Conservation (phyloP, 23 tunicate genomes). For the Aplidium turbinatum region DNA sequence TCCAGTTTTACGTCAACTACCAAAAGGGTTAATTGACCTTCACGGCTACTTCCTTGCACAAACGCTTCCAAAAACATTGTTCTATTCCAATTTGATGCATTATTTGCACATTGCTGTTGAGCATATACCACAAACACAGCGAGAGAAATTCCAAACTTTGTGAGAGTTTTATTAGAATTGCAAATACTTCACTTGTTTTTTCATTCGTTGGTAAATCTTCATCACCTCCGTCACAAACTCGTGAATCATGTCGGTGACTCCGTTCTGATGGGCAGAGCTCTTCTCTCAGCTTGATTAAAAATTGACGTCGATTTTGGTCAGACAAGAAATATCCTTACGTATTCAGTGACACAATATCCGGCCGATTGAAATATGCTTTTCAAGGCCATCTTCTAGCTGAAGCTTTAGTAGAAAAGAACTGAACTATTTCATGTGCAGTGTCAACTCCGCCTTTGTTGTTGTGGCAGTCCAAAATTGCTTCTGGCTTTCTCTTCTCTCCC, state of each 20-base stretch:
- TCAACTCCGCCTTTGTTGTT: slow-evolving; percentile 2
- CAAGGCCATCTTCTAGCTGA: slow-evolving; percentile 26
- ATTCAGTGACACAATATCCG: not conserved
- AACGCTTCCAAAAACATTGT: slow-evolving; percentile 1
- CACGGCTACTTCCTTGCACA: not conserved
- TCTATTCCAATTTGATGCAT: not conserved
- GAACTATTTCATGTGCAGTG: not conserved
- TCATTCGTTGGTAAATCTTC: not conserved
- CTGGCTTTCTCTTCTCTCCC: slow-evolving; percentile 11
- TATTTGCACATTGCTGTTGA: slow-evolving; percentile 11
- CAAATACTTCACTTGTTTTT: slow-evolving; percentile 12
- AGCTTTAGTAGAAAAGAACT: slow-evolving; percentile 27
- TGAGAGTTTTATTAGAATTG: slow-evolving; percentile 21
- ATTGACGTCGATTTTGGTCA: not conserved
- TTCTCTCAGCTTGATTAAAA: slow-evolving; percentile 1
- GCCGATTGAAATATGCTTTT: too few relatives aligned
- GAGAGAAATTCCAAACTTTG: slow-evolving; percentile 5
- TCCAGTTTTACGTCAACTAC: slow-evolving; percentile 3
- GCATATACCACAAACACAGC: slow-evolving; percentile 2
- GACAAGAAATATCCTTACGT: slow-evolving; percentile 3
- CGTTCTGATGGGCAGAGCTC: slow-evolving; percentile 4
- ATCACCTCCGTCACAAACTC: not conserved
- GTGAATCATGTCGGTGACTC: not conserved
- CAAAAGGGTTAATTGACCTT: not conserved
- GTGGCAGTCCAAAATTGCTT: not conserved